Conservation (phyloP, 1,140 invertebrate genomes). For the Uloborus diversus region DNA sequence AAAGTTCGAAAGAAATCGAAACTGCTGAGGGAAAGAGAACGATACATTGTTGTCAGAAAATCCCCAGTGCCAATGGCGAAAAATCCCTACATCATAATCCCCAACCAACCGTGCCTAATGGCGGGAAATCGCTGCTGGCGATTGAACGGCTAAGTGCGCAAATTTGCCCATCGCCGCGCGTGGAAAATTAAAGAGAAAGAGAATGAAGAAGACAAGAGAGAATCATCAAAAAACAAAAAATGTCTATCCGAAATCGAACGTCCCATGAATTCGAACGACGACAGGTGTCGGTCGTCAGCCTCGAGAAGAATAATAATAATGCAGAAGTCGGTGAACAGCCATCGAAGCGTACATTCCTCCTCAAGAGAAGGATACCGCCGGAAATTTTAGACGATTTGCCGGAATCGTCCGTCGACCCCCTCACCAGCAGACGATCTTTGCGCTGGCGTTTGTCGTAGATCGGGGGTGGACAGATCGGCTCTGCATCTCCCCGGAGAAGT, state of each 20-base stretch:
- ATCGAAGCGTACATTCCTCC: conserved; percentile 42
- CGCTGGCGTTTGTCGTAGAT: neutral
- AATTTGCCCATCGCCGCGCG: conserved; percentile 8
- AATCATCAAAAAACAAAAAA: conserved; percentile 36
- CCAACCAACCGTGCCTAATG: conserved; percentile 36
- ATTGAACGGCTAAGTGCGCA: conserved; percentile 43
- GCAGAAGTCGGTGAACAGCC: neutral
- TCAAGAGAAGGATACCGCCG: conserved; percentile 18
- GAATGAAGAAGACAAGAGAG: neutral
- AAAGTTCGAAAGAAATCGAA: too few relatives aligned
- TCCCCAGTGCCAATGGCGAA: neutral
- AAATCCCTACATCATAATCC: conserved; percentile 17
- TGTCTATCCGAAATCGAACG: conserved; percentile 28
- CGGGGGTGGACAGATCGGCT: neutral
- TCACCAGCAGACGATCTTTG: conserved; percentile 1
- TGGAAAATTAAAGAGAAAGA: conserved; percentile 2
- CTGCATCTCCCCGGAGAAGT: neutral
- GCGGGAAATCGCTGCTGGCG: conserved; percentile 37
- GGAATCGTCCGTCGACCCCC: conserved; percentile 50
- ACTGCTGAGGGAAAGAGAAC: too few relatives aligned
- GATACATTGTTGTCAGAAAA: too few relatives aligned
- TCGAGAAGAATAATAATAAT: neutral
- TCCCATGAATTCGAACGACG: neutral
- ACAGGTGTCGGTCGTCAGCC: conserved; percentile 22
- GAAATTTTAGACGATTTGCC: conserved; percentile 48